phyloP scores from a whole-genome alignment of 2,888 invertebrate genomes.

The Athetis lepigone region DNA sequence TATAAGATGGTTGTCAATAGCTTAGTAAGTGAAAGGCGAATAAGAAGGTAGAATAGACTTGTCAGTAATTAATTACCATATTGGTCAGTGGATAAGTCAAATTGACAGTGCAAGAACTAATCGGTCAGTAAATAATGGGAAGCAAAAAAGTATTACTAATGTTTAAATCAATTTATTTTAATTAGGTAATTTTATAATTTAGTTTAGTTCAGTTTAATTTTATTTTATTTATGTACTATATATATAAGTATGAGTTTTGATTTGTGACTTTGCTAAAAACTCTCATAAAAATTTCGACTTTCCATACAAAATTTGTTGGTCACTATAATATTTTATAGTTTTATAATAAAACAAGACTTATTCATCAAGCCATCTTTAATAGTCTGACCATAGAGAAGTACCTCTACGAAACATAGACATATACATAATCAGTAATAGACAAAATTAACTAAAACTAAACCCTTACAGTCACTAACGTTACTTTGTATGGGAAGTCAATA shows the following conservation, averaged over 20 bases:
- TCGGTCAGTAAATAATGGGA: slow-evolving; percentile 41
- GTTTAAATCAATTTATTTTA: slow-evolving; percentile 22
- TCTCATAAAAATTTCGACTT: slow-evolving; percentile 21
- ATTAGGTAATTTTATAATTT: slow-evolving; percentile 26
- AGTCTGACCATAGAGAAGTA: slow-evolving; percentile 13
- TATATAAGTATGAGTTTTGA: slow-evolving; percentile 18
- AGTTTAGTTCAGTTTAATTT: slow-evolving; percentile 21
- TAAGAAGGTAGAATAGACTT: slow-evolving; percentile 34
- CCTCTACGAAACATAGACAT: slow-evolving; percentile 17
- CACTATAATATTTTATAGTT: slow-evolving; percentile 16
- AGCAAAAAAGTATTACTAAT: slow-evolving; percentile 35
- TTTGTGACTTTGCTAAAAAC: slow-evolving; percentile 20
- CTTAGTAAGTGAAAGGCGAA: slow-evolving; percentile 30
- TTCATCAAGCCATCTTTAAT: slow-evolving; percentile 15
- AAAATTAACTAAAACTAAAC: slow-evolving; percentile 13
- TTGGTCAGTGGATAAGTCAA: slow-evolving; percentile 32
- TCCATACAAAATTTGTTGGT: slow-evolving; percentile 21
- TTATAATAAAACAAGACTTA: slow-evolving; percentile 17
- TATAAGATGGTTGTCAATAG: slow-evolving; percentile 43
- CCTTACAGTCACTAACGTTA: slow-evolving; percentile 18
- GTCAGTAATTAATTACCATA: slow-evolving; percentile 35
- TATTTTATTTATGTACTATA: slow-evolving; percentile 15
- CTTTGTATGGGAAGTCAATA: slow-evolving; percentile 20
- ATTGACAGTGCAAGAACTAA: slow-evolving; percentile 35
- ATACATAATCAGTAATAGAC: slow-evolving; percentile 8